Evolutionary conservation across 1,140 invertebrate genomes (phyloP), one percentile per base, ranked within the genome.

Genomic region (Chrysopa pallens): DNA sequence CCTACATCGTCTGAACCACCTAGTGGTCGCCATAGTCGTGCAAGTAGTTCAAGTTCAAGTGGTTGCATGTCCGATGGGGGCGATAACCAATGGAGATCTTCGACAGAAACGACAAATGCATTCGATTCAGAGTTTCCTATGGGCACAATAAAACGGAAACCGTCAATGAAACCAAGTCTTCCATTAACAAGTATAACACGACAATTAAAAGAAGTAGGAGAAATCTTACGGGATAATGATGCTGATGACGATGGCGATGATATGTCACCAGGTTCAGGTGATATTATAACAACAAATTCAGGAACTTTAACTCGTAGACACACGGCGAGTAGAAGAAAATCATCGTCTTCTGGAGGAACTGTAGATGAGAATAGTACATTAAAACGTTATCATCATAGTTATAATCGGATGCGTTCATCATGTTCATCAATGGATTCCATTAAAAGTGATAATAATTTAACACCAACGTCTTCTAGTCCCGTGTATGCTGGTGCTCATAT

Each of bases 121-220:
- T 84, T 84, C 53, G 75, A 84, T 52, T 76, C 74, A 36, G 80
- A 84, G 53, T 80, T 79, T 56, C 72, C 74, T 43, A 77, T 73
- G 52, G 78, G 77, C 64, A 91, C 85, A 23, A 91, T 90, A 36
- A 90, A 90, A 57, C 67, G 86, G 15, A 89, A 89, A 55, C 85
- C 85, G 0, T 84, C 82, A 6, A 83, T 85, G 76, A 86, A 84
- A 55, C 84, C 84, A 0, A 88, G 87, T 58, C 70, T 91, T n/a
- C 87, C 88, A 0, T 56, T 93, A 36, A 92, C 88, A 7, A 84
- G 82, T 43, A 91, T 88, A 53, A 91, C 87, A 1, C 67, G 88
- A n/a, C 84, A 86, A 50, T 60, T 88, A 39, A 85, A 85, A 52
- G 83, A 85, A 52, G 81, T 85, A 45, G 81, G 78, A 0, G 80